Base-by-base conservation (phyloP, 2,888 invertebrate species). In the Macaria liturata region DNA sequence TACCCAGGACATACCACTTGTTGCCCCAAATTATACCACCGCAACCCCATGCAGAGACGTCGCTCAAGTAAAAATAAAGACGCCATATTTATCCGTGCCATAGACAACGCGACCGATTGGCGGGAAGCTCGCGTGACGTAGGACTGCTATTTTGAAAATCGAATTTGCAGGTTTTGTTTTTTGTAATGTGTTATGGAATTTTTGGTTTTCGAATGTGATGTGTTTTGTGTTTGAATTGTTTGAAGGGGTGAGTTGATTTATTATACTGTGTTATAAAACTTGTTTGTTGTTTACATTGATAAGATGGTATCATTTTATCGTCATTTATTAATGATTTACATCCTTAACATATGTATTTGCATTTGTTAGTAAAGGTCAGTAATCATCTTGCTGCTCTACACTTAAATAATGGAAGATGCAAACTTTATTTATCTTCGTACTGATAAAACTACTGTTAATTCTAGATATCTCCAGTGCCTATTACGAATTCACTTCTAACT, bases 1-100 rank as follows among this genome's bases (percentile, higher is more conserved):
- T 89, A 70, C 76, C 81, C 88, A 88, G 85, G 86, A 87, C 90
- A 86, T 90, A 70, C 76, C 81, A 87, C 88, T 88, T 85, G 86
- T 81, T 84, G 83, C 83, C 84, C 86, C 73, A 86, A 90, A 88
- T 89, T 87, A 88, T 78, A 81, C 78, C 76, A 62, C 61, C 69
- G 72, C 83, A 80, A 86, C 91, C 91, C 90, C 91, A 91, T 88
- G 89, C 91, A 52, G 85, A 76, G 78, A 69, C 69, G 78, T 42
- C 42, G 42, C 42, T 42, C 42, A 8, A 46, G 32, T 84, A 84
- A 85, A 88, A 88, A 88, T 88, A 87, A 80, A 78, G 69, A 70
- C 68, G 80, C 81, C 86, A 81, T 86, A 79, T 84, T 83, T 68
- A 77, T 75, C 75, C 34, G 34, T 3, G 7, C 34, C 81, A 83